Base-by-base conservation (phyloP, 2,113 vertebrate species). In the Phrynosoma blainvillii region DNA sequence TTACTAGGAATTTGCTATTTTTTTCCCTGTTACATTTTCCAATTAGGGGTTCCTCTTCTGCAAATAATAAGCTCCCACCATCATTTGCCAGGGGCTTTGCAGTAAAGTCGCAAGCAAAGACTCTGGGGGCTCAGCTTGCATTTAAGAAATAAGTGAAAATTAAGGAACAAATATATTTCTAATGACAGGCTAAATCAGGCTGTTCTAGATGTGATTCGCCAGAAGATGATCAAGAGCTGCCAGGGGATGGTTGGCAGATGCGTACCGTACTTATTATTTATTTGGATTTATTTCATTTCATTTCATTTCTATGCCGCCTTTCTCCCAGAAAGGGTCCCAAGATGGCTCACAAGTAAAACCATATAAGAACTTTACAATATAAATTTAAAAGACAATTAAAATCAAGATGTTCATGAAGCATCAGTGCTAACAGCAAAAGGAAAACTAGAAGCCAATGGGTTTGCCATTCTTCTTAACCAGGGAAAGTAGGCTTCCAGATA, bases 1-100 rank as follows among this genome's bases (percentile, higher is more conserved):
- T 96, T 96, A 95, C 93, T 86, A 65, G 81, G 94, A 94, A 95
- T 95, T 96, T 93, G 47, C 95, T 94, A 71, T 95, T 95, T 96
- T 96, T 96, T 93, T 92, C 89, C 92, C 95, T 91, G 86, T 94
- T 93, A 85, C 95, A 91, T 92, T 96, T 96, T 97, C 95, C 96
- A 96, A 94, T 97, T 96, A 97, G 92, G 85, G 95, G 92, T 90
- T 84, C 90, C 89, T 95, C 92, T 95, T 96, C 93, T 93, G 92
- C 95, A 96, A 96, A 96, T 95, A 95, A 96, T 95, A 94, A 94
- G 92, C 92, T 96, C 23, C 56, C 20, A 4, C 30, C 62, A 23
- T 14, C 8, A 5, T 52, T 94, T 95, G 95, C 96, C 93, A 94
- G 93, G 82, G 94, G 95, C 93, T 96, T 95, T 94, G 91, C 93